phyloP scores from a whole-genome alignment of 2,797 vertebrate species.

The Anguilla pacifica region DNA sequence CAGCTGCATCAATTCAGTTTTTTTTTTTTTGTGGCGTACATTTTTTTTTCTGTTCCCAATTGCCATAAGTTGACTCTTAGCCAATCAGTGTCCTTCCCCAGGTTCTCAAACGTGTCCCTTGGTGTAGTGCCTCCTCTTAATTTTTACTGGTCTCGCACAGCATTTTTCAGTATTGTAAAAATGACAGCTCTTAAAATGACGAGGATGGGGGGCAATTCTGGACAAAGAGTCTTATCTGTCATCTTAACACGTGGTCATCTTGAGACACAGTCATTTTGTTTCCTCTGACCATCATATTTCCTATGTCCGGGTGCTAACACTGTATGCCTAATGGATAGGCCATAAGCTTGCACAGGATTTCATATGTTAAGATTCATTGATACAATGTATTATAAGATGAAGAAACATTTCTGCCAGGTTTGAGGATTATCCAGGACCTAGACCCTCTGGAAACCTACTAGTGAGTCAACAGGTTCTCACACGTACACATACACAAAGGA shows the following conservation, averaged over 20 bases:
- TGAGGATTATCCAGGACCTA: not conserved
- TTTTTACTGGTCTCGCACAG: not conserved
- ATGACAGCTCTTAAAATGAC: not conserved
- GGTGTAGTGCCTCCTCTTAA: not conserved
- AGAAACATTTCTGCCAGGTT: not conserved
- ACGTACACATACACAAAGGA: conserved; percentile 10
- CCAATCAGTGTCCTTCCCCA: not conserved
- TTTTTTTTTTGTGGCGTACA: not conserved
- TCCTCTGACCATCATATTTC: not conserved
- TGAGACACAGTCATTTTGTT: not conserved
- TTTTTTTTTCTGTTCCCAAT: not conserved
- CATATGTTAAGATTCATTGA: not conserved
- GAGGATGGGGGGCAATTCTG: not conserved
- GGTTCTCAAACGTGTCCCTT: not conserved
- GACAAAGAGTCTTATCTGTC: not conserved
- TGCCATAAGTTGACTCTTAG: not conserved
- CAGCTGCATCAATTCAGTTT: not conserved
- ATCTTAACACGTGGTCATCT: not conserved
- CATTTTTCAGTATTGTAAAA: not conserved
- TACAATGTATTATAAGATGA: not conserved
- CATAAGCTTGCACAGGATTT: not conserved
- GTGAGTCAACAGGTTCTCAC: not conserved
- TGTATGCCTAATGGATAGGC: not conserved
- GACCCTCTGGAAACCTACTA: not conserved
- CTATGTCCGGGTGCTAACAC: not conserved